A percentile compares a stretch with the other conserved stretches of the same genome.
Conservation (phyloP, 2,888 invertebrate species). For the Nasonovia ribisnigri region DNA sequence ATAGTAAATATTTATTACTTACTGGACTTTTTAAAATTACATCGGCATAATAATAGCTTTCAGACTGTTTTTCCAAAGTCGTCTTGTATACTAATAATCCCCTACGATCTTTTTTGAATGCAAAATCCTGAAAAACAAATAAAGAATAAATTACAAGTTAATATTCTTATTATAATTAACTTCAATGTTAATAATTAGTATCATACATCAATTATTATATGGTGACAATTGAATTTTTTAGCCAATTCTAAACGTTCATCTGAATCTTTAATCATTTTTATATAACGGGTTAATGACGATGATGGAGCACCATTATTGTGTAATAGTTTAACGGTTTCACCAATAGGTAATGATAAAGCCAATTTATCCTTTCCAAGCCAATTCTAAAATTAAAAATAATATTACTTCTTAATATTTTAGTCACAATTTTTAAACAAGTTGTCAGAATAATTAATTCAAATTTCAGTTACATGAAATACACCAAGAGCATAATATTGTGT, state of each 20-base stretch:
- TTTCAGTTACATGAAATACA: neutral
- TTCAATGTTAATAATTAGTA: conserved; percentile 1
- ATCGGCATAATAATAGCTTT: conserved; percentile 82
- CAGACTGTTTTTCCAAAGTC: conserved; percentile 76
- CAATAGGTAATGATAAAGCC: conserved; percentile 71
- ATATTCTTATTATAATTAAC: neutral
- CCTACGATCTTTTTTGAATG: conserved; percentile 76
- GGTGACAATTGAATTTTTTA: conserved; percentile 77
- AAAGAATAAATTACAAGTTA: neutral
- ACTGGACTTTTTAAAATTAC: conserved; percentile 75
- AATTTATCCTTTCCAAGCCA: conserved; percentile 72
- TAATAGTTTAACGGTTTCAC: conserved; percentile 72
- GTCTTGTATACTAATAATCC: conserved; percentile 77
- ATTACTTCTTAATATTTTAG: neutral
- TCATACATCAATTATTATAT: conserved; percentile 76
- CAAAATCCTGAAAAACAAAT: conserved; percentile 70
- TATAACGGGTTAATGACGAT: conserved; percentile 73
- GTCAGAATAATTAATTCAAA: neutral
- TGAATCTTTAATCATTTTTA: conserved; percentile 73
- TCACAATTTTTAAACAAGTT: neutral
- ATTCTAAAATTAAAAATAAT: conserved; percentile 69
- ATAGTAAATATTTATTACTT: conserved; percentile 66
- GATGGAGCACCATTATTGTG: conserved; percentile 71
- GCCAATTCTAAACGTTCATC: conserved; percentile 77
- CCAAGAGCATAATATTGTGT: neutral